Evolutionary conservation across 2,888 invertebrate species (phyloP).

Genomic region (Dasysyrphus tricinctus): DNA sequence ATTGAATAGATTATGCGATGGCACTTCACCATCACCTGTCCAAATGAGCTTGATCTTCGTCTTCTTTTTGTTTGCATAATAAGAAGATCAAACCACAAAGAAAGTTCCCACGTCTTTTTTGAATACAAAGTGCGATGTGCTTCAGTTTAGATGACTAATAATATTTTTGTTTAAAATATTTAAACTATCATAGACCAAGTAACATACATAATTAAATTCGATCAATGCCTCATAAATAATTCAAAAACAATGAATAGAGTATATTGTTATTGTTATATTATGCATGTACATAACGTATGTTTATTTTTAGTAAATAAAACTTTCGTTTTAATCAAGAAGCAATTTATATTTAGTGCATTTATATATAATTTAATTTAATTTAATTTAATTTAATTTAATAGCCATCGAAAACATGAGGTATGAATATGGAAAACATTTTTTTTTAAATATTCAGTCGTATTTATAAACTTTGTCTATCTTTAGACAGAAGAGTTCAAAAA

Average conservation of each 20-base stretch:
- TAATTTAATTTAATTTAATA: too few relatives aligned
- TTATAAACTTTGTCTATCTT: too few relatives aligned
- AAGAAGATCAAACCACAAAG: neutral
- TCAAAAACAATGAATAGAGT: neutral
- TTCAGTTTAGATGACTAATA: neutral
- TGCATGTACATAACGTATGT: neutral
- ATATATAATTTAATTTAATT: too few relatives aligned
- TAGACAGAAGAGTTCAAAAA: too few relatives aligned
- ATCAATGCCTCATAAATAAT: neutral
- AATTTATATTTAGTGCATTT: too few relatives aligned
- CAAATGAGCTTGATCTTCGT: neutral
- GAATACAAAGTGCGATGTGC: neutral
- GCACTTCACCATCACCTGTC: neutral
- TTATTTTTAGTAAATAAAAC: neutral
- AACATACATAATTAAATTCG: neutral
- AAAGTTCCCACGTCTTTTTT: neutral
- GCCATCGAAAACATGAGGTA: too few relatives aligned
- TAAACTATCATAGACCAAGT: neutral
- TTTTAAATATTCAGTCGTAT: too few relatives aligned
- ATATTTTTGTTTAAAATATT: neutral
- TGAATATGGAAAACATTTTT: too few relatives aligned
- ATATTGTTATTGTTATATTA: neutral
- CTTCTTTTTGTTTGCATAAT: neutral
- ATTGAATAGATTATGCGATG: conserved; percentile 26
- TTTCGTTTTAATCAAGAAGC: neutral